Evolutionary conservation across 2,888 invertebrate genomes (phyloP), one percentile per base, ranked within the genome.

Genomic region (Suillia variegata): DNA sequence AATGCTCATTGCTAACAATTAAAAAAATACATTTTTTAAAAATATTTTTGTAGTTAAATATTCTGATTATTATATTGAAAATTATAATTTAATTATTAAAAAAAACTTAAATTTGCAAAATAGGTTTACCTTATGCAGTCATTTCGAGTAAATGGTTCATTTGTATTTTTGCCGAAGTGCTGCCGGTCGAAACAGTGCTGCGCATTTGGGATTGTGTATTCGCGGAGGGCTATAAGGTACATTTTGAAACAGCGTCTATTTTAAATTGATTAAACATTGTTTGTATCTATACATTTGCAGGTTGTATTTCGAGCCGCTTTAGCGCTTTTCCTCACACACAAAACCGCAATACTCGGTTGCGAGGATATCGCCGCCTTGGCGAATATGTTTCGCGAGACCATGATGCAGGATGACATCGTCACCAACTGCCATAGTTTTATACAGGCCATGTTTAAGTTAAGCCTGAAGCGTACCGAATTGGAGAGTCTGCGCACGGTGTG

Each of bases 201-300:
- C 86, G 97, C 74, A 92, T 97, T 82, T 97, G 97, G 96, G 97
- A 98, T 82, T 95, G 96, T 76, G 83, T 97, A 61, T 96, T 98
- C 83, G 91, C 92, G 71, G 97, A 98, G 82, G 97, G 97, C 47
- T 92, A 92, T 61, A 96, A 96, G 70, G 80, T 75, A 65, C 15
- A 10, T 17, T 6, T 1, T 54, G n/a, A n/a, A n/a, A n/a, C n/a
- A n/a, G 17, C 5, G 24, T 48, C 24, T n/a, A 26, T 26, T 26
- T 26, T 26, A 6, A 5, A 26, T 10, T 26, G 5, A 26, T 10
- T 10, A 26, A 26, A 6, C 10, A 26, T 26, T 26, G 26, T 10
- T n/a, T n/a, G n/a, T n/a, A n/a, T n/a, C n/a, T 26, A 5, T 26
- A 5, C 1, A 2, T 50, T 68, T 65, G 1, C 59, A 81, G 84